Base-by-base conservation (phyloP, 2,113 vertebrate species). In the Rhinolophus sinicus region DNA sequence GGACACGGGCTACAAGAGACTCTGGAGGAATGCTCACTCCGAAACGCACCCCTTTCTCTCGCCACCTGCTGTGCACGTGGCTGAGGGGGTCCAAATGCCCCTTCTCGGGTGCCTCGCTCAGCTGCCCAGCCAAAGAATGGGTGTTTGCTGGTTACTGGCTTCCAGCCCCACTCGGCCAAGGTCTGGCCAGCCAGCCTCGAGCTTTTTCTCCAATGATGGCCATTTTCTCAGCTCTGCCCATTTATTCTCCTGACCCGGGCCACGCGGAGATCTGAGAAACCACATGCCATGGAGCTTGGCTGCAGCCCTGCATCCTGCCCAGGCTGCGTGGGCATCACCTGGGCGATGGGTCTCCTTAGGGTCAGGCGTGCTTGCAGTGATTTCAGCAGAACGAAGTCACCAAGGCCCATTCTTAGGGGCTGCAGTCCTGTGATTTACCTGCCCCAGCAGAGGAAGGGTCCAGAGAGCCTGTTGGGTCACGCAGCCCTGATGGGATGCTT, bases 291-390 rank as follows among this genome's bases (percentile, higher is more conserved):
- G 1, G 72, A 28, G 40, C 58, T 28, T 9, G 22, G 40, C 40
- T 64, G 33, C 19, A 11, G 33, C 33, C 24, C 38, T 44, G 9
- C 1, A 7, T 33, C n/a, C 19, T 11, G 28, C 13, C 47, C 19
- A 24, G 75, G 75, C 62, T 15, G 6, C 47, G 26, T 33, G n/a
- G 35, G n/a, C 24, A 0, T 6, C 1, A 0, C 58, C 87, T 64
- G 13, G 60, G 44, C 4, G 26, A 65, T 0, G 4, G 35, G 14
- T 54, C 50, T 69, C 6, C 76, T 58, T 11, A 16, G 64, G 21
- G 35, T 40, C 60, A n/a, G 62, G 56, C 1, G 0, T 19, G 35
- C 28, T 44, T 0, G 0, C 6, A 28, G 10, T 6, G 4, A 44
- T 44, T 80, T 67, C 30, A 1, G 10, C 30, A 2, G 62, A 6